Percentiles rank a stretch among this genome's conserved stretches.
phyloP scores from a whole-genome alignment of 2,113 vertebrate genomes.

The Heterotilapia buettikoferi region DNA sequence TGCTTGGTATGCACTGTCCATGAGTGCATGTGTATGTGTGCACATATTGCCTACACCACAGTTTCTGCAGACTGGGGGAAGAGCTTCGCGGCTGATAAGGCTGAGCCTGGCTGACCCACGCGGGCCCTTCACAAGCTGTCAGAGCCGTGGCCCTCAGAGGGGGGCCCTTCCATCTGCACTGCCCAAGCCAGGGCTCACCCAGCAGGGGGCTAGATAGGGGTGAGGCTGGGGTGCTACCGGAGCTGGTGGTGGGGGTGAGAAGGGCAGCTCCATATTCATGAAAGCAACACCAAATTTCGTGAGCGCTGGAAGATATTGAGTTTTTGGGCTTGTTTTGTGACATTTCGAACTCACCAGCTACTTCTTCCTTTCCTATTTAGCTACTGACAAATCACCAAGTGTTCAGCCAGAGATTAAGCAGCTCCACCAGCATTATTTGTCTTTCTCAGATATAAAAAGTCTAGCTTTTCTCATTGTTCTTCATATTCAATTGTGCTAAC shows the following conservation, averaged over 20 bases:
- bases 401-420: conserved; percentile 1
- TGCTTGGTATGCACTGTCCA: conserved; percentile 73
- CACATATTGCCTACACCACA: conserved; percentile 49
- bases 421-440: not conserved
- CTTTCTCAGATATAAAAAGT: not conserved
- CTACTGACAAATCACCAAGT: not conserved
- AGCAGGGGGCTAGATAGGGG: conserved; percentile 61
- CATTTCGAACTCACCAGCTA: not conserved
- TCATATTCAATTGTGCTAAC: not conserved
- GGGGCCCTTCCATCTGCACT: conserved; percentile 67
- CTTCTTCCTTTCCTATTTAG: not conserved
- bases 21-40: conserved; percentile 35
- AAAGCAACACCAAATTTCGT: conserved; percentile 24
- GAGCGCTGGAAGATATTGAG: not conserved
- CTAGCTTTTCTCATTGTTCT: not conserved
- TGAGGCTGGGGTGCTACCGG: conserved; percentile 47
- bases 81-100: conserved; percentile 71
- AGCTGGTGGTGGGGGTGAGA: conserved; percentile 44
- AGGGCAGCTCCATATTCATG: conserved; percentile 46
- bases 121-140: conserved; percentile 76
- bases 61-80: conserved; percentile 54
- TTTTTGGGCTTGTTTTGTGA: not conserved
- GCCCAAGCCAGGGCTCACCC: conserved; percentile 63
- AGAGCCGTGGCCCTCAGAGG: conserved; percentile 71
- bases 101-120: conserved; percentile 67